phyloP scores from a whole-genome alignment of 2,888 invertebrate genomes.

The Notocelia uddmanniana region DNA sequence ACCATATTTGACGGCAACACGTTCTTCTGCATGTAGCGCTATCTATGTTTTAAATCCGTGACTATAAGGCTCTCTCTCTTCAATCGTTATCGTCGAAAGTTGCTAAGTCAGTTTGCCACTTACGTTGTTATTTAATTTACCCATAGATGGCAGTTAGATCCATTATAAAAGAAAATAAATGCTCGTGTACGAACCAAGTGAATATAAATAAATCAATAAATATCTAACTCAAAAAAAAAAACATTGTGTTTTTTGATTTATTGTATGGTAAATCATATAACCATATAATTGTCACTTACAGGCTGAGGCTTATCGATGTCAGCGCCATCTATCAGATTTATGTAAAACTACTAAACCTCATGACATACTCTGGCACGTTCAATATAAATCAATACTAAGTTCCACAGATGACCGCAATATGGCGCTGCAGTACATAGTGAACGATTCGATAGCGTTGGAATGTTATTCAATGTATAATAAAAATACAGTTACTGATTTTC shows the following conservation, averaged over 20 bases:
- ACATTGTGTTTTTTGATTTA: background rate
- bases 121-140: background rate
- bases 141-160: conserved; percentile 17
- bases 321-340: background rate
- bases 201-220: background rate
- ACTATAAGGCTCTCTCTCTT: background rate
- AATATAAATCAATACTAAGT: conserved; percentile 29
- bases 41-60: background rate
- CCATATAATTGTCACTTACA: background rate
- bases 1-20: no score
- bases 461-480: background rate
- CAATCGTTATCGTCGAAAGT: background rate
- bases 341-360: background rate
- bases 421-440: conserved; percentile 6
- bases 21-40: background rate
- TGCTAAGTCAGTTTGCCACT: background rate
- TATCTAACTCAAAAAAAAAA: background rate
- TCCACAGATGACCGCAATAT: background rate
- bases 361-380: background rate
- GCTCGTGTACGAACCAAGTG: background rate
- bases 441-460: background rate
- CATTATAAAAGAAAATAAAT: background rate
- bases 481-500: conserved; percentile 36
- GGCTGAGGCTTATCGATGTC: background rate
- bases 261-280: background rate